These are phyloP conservation scores for Micropoecilia bifurca DNA, from an alignment of 2,797 vertebrate genomes.

Conservation along the genomic window DNA sequence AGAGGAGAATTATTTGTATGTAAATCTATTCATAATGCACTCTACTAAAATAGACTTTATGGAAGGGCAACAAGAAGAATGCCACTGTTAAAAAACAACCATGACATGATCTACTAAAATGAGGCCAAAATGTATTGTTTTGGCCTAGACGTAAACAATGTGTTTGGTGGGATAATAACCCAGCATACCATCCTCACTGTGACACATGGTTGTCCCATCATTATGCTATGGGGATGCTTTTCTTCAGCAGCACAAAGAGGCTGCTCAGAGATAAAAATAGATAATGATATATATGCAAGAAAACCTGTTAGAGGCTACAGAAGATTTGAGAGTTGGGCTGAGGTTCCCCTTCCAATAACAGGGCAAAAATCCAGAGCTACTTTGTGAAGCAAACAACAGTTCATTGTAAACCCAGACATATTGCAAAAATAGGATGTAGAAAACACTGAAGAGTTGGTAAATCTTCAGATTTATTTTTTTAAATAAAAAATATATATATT, in stretches of 20 bases:
- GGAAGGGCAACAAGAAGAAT: neutral
- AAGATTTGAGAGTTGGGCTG: neutral
- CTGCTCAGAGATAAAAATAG: neutral
- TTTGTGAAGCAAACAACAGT: neutral
- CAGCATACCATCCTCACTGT: neutral
- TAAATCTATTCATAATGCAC: neutral
- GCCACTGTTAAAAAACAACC: neutral
- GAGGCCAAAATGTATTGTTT: neutral
- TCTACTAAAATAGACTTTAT: neutral
- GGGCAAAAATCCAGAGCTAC: neutral
- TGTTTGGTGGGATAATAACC: neutral
- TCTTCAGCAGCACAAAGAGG: neutral
- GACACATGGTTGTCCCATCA: neutral
- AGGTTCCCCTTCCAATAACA: neutral
- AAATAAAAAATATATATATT: neutral
- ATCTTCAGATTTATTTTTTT: neutral
- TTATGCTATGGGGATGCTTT: neutral
- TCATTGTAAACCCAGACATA: neutral
- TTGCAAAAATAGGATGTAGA: neutral
- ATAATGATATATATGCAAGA: neutral
- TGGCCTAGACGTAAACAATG: neutral
- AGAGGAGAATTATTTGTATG: neutral
- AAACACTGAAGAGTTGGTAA: neutral
- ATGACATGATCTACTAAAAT: neutral
- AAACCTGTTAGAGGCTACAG: neutral